Conservation (phyloP, 64 coral and sea anemone species). For the Dendronephthya gigantea region DNA sequence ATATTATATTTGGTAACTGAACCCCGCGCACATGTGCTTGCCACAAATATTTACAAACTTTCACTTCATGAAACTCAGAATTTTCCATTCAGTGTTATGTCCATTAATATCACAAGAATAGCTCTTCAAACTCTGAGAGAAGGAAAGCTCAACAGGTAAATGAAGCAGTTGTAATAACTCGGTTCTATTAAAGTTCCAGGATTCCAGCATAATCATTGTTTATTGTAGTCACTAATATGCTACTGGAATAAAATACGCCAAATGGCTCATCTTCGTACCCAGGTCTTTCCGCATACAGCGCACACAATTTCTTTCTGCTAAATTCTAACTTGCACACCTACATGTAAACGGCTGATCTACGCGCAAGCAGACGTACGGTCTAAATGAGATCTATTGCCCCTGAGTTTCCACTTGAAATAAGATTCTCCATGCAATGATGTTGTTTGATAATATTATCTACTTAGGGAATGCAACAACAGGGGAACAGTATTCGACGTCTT, state of each 20-base stretch:
- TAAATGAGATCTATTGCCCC: background rate
- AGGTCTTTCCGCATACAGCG: too few species aligned
- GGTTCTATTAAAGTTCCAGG: background rate
- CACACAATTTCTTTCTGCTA: too few species aligned
- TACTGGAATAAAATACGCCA: too few species aligned
- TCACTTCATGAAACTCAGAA: constrained; percentile 98
- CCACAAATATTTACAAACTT: constrained; percentile 76
- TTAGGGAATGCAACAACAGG: constrained; percentile 75
- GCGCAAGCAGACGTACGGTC: too few species aligned
- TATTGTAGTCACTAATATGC: too few species aligned
- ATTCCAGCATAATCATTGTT: too few species aligned
- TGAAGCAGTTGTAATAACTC: background rate
- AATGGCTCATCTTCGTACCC: too few species aligned
- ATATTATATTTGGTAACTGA: constrained; percentile 73
- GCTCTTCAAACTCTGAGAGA: constrained; percentile 90
- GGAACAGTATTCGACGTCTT: constrained; percentile 56
- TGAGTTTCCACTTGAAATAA: too few species aligned
- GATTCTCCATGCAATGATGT: background rate
- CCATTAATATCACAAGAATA: constrained; percentile 96
- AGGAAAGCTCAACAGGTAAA: constrained; percentile 75
- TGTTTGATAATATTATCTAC: background rate
- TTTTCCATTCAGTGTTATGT: constrained; percentile 94
- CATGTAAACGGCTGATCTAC: background rate
- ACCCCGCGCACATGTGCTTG: constrained; percentile 54
- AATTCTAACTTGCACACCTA: too few species aligned